A percentile compares a stretch with the other conserved stretches of the same genome.
Evolutionary conservation across 2,797 vertebrate species (phyloP).

Genomic region (Nyctalus aviator): DNA sequence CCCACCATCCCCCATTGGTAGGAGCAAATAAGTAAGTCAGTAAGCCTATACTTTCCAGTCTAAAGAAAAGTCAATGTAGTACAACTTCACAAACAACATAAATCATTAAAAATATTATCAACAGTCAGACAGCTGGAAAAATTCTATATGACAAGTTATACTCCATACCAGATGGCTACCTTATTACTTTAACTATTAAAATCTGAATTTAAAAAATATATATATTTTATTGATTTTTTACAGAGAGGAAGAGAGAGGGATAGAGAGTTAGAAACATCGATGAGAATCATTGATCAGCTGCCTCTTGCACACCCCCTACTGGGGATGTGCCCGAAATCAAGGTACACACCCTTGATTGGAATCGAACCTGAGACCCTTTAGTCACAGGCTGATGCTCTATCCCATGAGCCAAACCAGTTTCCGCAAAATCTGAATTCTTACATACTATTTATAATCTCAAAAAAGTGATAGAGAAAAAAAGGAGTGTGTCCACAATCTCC

Average conservation of each 20-base stretch:
- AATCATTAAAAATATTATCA: slow-evolving; percentile 62
- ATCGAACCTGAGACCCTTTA: no score
- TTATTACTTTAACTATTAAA: slow-evolving; percentile 62
- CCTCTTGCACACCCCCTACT: no score
- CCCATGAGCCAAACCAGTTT: no score
- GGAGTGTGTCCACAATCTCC: neutral
- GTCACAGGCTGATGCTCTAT: no score
- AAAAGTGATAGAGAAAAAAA: slow-evolving; percentile 51
- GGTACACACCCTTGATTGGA: no score
- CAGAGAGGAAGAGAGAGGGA: no score
- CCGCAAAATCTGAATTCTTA: slow-evolving; percentile 72
- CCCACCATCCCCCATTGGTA: neutral
- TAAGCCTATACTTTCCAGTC: slow-evolving; percentile 25
- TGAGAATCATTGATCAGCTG: no score
- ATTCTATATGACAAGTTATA: neutral
- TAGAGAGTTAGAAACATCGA: no score
- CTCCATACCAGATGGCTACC: neutral
- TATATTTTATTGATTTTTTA: no score
- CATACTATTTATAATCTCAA: slow-evolving; percentile 53
- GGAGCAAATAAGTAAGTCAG: slow-evolving; percentile 15
- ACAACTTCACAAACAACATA: slow-evolving; percentile 58
- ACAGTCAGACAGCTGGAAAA: neutral
- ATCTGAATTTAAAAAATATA: no score
- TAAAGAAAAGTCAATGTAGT: slow-evolving; percentile 46
- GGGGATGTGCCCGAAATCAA: no score